Evolutionary conservation across 2,113 vertebrate species (phyloP).

Genomic region (Ciconia boyciana): DNA sequence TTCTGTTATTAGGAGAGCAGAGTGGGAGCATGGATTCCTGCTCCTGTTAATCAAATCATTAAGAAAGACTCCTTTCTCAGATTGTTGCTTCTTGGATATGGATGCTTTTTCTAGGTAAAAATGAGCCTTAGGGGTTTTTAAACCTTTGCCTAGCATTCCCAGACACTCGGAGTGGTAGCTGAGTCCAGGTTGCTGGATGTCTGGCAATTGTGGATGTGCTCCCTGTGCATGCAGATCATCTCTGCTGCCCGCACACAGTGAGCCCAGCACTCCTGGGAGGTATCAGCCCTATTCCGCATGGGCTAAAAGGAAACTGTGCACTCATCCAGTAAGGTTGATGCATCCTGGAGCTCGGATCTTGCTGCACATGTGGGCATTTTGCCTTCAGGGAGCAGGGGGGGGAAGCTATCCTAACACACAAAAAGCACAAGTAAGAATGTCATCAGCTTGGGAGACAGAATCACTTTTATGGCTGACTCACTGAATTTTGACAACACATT

Average conservation of each 20-base stretch:
- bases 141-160: neutral
- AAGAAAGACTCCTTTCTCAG: neutral
- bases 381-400: neutral
- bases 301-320: neutral
- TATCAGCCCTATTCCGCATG: neutral
- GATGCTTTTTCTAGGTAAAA: neutral
- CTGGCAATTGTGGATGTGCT: neutral
- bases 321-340: neutral
- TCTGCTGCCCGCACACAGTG: neutral
- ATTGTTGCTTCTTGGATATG: neutral
- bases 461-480: neutral
- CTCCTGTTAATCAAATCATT: neutral
- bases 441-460: neutral
- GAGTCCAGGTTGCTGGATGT: neutral
- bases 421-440: neutral
- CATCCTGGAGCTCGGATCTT: neutral
- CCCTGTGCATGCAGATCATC: too few species aligned
- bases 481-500: neutral
- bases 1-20: neutral
- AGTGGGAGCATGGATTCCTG: neutral
- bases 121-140: neutral
- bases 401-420: neutral
- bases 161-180: neutral
- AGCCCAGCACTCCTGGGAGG: neutral
- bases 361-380: neutral